A percentile compares a stretch with the other conserved stretches of the same genome.
These are phyloP conservation scores for Cuniculus paca DNA, from an alignment of 2,797 vertebrate genomes.

Conservation along the genomic window DNA sequence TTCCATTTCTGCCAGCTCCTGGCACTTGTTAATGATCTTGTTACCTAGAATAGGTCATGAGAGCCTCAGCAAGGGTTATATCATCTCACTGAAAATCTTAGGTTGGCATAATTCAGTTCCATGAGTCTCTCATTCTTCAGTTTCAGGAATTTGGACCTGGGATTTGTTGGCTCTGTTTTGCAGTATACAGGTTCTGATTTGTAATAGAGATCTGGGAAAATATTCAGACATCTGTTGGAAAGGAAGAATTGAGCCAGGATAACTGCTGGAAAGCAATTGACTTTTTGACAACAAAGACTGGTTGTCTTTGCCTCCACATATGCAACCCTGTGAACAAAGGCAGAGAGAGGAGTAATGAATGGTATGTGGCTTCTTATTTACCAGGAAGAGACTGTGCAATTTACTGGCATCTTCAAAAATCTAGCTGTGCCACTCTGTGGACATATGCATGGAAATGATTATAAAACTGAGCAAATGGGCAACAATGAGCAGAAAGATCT, in stretches of 20 bases:
- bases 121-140: slow-evolving; percentile 11
- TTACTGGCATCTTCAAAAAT: slow-evolving; percentile 37
- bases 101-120: slow-evolving; percentile 34
- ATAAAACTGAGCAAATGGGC: slow-evolving; percentile 32
- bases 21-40: neutral
- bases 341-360: neutral
- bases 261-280: slow-evolving; percentile 73
- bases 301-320: slow-evolving; percentile 55
- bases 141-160: slow-evolving; percentile 55
- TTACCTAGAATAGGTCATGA: neutral
- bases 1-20: neutral
- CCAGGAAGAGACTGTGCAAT: slow-evolving; percentile 29
- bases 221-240: slow-evolving; percentile 70
- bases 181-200: slow-evolving; percentile 67
- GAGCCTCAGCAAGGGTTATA: neutral
- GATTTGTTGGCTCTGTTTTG: slow-evolving; percentile 49
- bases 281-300: slow-evolving; percentile 61
- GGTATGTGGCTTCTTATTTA: slow-evolving; percentile 54
- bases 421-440: slow-evolving; percentile 1
- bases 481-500: neutral
- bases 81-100: neutral
- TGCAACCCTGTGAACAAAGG: slow-evolving; percentile 40
- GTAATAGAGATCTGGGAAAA: slow-evolving; percentile 51
- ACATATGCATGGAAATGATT: neutral
- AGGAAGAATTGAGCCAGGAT: slow-evolving; percentile 57